Evolutionary conservation across 2,797 vertebrate species (phyloP).

Genomic region (Rhinoraja longicauda): DNA sequence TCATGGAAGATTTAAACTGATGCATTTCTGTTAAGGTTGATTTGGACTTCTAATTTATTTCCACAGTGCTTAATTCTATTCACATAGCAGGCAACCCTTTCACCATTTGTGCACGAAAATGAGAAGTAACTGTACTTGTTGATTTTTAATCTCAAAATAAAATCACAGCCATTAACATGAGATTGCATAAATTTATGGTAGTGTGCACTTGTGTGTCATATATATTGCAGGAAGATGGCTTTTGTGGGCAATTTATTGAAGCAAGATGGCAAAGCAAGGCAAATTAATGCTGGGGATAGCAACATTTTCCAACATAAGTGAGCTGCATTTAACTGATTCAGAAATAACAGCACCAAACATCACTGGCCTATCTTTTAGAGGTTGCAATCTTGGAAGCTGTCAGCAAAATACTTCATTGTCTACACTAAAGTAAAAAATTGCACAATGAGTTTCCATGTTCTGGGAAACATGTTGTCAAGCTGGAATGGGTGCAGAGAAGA

Average conservation of each 20-base stretch:
- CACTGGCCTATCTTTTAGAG: no score
- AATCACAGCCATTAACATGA: background rate
- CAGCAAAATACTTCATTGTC: background rate
- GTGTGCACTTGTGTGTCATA: background rate
- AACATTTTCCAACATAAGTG: background rate
- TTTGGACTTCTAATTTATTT: conserved; percentile 21
- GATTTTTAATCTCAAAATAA: conserved; percentile 24
- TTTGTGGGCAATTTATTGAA: background rate
- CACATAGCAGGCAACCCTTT: background rate
- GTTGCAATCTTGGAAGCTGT: background rate
- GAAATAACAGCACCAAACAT: background rate
- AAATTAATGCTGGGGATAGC: background rate
- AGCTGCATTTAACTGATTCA: background rate
- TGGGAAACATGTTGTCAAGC: no score
- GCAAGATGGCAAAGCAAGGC: background rate
- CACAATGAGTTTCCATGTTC: background rate
- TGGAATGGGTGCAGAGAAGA: no score
- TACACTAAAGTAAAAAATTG: background rate
- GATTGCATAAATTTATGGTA: background rate
- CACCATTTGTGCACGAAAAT: background rate
- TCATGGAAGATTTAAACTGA: conserved; percentile 2
- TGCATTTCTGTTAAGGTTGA: background rate
- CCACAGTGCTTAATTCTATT: conserved; percentile 6
- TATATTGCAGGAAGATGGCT: conserved; percentile 2
- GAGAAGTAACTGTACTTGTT: conserved; percentile 7